Evolutionary conservation across 2,888 invertebrate genomes (phyloP), one percentile per base, ranked within the genome.

Genomic region (Stenichneumon culpator): DNA sequence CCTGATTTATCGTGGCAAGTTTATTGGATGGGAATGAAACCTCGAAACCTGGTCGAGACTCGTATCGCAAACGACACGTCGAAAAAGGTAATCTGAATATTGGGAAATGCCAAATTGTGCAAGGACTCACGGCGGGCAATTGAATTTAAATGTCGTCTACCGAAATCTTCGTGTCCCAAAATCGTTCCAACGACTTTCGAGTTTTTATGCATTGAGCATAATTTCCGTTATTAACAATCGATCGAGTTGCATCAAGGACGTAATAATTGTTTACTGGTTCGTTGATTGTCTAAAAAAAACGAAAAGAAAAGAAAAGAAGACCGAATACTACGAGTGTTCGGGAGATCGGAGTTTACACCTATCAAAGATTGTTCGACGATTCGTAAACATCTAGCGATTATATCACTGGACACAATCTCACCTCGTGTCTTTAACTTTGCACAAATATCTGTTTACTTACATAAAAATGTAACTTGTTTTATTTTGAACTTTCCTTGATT

Each of bases 401-500:
- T 87, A 87, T 87, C 87, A 87, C 87, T 86, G 82, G 84, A 87
- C 83, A 86, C 85, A 68, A 80, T 47, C 75, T 74, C 72, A 25
- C 54, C 78, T 82, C 79, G 82, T 77, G 77, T 81, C 75, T 47
- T 67, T 32, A 77, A 60, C 69, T 86, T 86, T 84, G 75, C 84
- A 86, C 86, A 86, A 88, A 82, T 84, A 39, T 78, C 63, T 50
- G 69, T 81, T 74, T 69, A 86, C 79, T 86, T 86, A 85, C 83
- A 87, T 86, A 74, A 86, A 83, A 88, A 87, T 86, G 63, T 82
- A 87, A 87, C 87, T 86, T 86, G 72, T 81, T 72, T 86, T 87
- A 88, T 84, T 88, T 88, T 88, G 88, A 88, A 88, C 88, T 88
- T 87, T 87, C 74, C 80, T 80, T 81, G 72, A 78, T 74, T 73